Evolutionary conservation across 2,113 vertebrate species (phyloP), one percentile per base, ranked within the genome.

Genomic region (Mixornis gularis): DNA sequence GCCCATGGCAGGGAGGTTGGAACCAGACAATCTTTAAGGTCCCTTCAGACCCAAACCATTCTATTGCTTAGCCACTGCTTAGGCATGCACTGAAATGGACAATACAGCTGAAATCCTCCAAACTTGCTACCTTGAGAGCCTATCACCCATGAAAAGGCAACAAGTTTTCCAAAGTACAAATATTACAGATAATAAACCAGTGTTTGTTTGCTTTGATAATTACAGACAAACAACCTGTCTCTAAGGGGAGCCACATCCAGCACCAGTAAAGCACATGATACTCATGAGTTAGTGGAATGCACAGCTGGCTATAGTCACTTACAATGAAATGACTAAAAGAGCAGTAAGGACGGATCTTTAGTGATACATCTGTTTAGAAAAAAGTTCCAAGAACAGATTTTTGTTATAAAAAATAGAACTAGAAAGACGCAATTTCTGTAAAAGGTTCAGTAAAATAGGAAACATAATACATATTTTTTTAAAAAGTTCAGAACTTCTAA

Each of bases 401-500:
- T 87, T 73, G 25, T 51, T 74, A 64, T 7, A 66, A 69, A 76
- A 65, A 70, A 36, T 13, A 16, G 17, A 79, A 74, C 24, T 55
- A 69, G 32, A 63, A 87, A 60, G 59, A 82, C 32, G 7, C 13
- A 62, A 59, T 48, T 95, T 92, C 78, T 65, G 21, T 66, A 59
- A 70, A 79, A 77, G 30, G 18, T 72, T 92, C 68, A 76, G 41
- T 84, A 82, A 91, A 89, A 72, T 41, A 85, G 43, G 63, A 91
- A 94, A 87, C 46, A 84, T 36, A 27, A 27, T 30, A 4, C 91
- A 3, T 92, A 49, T 49, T 26, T 76, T 22, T 26, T 19, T 1
- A 51, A 70, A 69, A 91, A 86, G 48, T 89, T 94, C 62, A 60
- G 43, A 92, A 85, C 40, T 79, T 94, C 30, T 48, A 92, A 18